phyloP scores from a whole-genome alignment of 2,888 invertebrate genomes.

The Oligia strigilis region DNA sequence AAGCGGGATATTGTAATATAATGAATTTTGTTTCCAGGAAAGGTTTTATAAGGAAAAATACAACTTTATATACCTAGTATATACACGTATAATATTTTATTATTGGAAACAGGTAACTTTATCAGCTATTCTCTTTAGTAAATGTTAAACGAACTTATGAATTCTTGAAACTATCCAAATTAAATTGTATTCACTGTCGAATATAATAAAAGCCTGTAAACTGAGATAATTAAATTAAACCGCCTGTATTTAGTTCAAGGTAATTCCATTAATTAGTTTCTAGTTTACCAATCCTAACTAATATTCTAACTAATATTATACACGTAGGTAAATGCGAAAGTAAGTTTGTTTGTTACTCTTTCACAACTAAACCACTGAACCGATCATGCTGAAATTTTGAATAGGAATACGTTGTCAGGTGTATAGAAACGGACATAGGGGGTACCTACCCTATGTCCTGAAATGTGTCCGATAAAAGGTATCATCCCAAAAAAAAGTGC shows the following conservation, averaged over 20 bases:
- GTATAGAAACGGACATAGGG: too few relatives aligned
- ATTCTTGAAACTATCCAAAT: conserved; percentile 1
- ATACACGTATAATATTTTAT: background rate
- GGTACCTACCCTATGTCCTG: too few relatives aligned
- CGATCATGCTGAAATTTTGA: too few relatives aligned
- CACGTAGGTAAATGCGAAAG: too few relatives aligned
- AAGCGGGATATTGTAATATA: conserved; percentile 6
- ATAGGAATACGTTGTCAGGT: too few relatives aligned
- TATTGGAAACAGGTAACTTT: background rate
- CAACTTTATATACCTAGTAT: background rate
- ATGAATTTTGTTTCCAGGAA: conserved; percentile 20
- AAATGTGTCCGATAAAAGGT: too few relatives aligned
- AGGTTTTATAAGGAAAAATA: background rate
- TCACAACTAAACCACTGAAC: too few relatives aligned
- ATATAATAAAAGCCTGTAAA: background rate
- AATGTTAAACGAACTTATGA: background rate
- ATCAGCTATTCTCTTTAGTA: background rate
- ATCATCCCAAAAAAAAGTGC: too few relatives aligned
- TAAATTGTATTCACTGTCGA: conserved; percentile 13
- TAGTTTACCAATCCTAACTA: conserved; percentile 7
- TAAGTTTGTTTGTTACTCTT: too few relatives aligned
- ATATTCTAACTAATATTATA: too few relatives aligned
- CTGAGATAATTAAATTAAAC: conserved; percentile 20
- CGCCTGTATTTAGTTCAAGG: conserved; percentile 1
- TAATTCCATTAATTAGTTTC: conserved; percentile 3